A percentile compares a stretch with the other conserved stretches of the same genome.
These are phyloP conservation scores for Morbakka virulenta DNA, from an alignment of 30 jellyfish, hydroid and myxozoan species.

Conservation along the genomic window DNA sequence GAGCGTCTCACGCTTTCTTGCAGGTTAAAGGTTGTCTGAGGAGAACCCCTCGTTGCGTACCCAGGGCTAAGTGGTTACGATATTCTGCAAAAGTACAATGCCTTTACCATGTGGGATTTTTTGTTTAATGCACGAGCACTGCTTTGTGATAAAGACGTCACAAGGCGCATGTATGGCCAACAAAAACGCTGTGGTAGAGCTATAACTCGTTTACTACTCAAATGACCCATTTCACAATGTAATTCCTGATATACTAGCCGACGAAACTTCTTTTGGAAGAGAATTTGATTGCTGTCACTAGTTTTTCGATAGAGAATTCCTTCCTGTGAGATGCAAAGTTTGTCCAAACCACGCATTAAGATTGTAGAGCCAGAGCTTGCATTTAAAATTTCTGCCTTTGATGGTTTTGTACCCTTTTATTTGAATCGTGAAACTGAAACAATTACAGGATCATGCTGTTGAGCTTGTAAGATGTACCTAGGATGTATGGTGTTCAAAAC, in stretches of 20 bases:
- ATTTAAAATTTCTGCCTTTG: slow-evolving; percentile 42
- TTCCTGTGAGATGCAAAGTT: slow-evolving; percentile 13
- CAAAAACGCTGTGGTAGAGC: slow-evolving; percentile 40
- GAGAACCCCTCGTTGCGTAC: no score
- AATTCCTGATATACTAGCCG: slow-evolving; percentile 24
- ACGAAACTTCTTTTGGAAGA: slow-evolving; percentile 19
- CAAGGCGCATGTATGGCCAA: slow-evolving; percentile 47
- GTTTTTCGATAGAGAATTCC: slow-evolving; percentile 16
- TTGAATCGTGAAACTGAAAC: slow-evolving; percentile 6
- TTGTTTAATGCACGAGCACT: background rate
- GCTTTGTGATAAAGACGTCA: no score
- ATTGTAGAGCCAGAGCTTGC: background rate
- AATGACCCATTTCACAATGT: slow-evolving; percentile 47
- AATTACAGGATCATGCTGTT: slow-evolving; percentile 15
- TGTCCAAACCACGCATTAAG: slow-evolving; percentile 25
- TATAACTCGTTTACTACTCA: slow-evolving; percentile 21
- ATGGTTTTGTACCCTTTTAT: slow-evolving; percentile 14
- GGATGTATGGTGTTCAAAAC: slow-evolving; percentile 2
- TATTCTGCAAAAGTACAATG: background rate
- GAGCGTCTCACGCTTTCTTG: no score
- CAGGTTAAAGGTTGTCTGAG: no score
- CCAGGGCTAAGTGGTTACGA: slow-evolving; percentile 13
- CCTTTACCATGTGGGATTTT: no score
- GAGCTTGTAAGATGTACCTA: slow-evolving; percentile 22
- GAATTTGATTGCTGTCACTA: slow-evolving; percentile 16